Conservation (phyloP, 2,888 invertebrate genomes). For the Mantis religiosa region DNA sequence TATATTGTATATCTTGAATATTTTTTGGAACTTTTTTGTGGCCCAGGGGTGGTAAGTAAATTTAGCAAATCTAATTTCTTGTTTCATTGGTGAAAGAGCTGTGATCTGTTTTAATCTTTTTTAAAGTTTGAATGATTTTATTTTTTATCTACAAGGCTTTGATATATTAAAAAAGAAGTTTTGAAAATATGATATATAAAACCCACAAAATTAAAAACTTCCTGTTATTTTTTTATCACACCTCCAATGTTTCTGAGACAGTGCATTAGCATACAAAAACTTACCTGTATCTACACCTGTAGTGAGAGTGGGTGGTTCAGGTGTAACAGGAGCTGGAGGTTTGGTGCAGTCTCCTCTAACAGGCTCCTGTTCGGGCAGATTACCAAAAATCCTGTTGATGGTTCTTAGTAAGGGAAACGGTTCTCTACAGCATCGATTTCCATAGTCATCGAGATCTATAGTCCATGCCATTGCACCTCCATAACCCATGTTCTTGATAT, state of each 20-base stretch:
- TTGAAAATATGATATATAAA: too few relatives aligned
- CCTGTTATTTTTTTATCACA: too few relatives aligned
- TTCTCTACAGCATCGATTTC: slow-evolving; percentile 69
- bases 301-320: slow-evolving; percentile 69
- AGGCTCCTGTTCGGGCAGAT: slow-evolving; percentile 38
- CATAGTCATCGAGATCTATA: slow-evolving; percentile 81
- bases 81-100: too few relatives aligned
- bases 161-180: too few relatives aligned
- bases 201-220: too few relatives aligned
- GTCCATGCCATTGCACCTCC: slow-evolving; percentile 87
- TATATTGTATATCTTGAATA: too few relatives aligned
- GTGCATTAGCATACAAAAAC: slow-evolving; percentile 7
- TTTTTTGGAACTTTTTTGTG: too few relatives aligned
- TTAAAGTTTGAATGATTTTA: too few relatives aligned
- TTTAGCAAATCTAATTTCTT: too few relatives aligned
- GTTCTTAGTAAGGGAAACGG: slow-evolving; percentile 72
- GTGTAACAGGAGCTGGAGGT: slow-evolving; percentile 69
- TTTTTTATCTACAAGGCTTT: too few relatives aligned
- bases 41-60: too few relatives aligned
- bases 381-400: slow-evolving; percentile 71
- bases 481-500: slow-evolving; percentile 65
- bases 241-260: background rate
- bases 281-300: slow-evolving; percentile 59
- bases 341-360: slow-evolving; percentile 60
- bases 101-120: too few relatives aligned